A percentile compares a stretch with the other conserved stretches of the same genome.
phyloP scores from a whole-genome alignment of 2,888 invertebrate genomes.

The Vannuccia rotundouncinata region DNA sequence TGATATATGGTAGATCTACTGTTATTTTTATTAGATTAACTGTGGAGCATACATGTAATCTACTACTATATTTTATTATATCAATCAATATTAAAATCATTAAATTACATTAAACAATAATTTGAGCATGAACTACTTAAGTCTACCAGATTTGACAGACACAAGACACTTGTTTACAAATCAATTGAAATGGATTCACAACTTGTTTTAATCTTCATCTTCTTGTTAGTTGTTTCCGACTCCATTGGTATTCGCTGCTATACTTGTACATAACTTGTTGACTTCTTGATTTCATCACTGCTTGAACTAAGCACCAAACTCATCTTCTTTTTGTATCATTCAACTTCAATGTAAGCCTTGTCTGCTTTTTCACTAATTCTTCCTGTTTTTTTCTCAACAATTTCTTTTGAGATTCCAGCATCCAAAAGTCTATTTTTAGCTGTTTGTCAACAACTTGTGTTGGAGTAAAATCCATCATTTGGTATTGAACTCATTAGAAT shows the following conservation, averaged over 20 bases:
- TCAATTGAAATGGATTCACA: not conserved
- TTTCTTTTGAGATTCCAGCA: constrained; percentile 11
- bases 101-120: not conserved
- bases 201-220: not conserved
- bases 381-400: constrained; percentile 14
- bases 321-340: not conserved
- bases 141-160: not conserved
- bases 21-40: not conserved
- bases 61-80: not conserved
- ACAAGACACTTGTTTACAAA: not conserved
- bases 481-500: not conserved
- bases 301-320: not conserved
- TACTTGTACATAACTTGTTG: not conserved
- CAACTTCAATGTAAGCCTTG: not conserved
- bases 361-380: constrained; percentile 21
- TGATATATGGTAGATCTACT: not conserved
- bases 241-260: not conserved
- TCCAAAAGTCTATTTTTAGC: constrained; percentile 17
- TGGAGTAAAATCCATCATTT: constrained; percentile 2
- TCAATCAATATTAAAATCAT: not conserved
- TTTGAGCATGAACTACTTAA: not conserved
- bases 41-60: not conserved
- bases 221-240: not conserved
- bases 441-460: constrained; percentile 12
- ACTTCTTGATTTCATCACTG: not conserved